A percentile compares a stretch with the other conserved stretches of the same genome.
Conservation (phyloP, 2,888 invertebrate genomes). For the Dorcus parallelipipedus region DNA sequence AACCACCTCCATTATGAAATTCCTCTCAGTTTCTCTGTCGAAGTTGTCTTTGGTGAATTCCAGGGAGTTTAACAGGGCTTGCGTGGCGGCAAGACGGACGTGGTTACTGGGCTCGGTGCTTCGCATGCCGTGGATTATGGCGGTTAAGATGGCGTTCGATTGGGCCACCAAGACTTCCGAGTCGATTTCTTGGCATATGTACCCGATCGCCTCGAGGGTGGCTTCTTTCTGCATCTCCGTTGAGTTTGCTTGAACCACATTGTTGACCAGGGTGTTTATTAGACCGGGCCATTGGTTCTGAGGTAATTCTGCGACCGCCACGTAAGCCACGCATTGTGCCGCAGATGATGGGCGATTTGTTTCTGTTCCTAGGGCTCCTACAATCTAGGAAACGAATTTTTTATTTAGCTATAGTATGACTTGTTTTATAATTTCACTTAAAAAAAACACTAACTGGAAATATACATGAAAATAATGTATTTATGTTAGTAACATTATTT, state of each 20-base stretch:
- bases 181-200: constrained; percentile 97
- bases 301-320: constrained; percentile 94
- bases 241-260: constrained; percentile 82
- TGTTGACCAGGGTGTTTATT: constrained; percentile 81
- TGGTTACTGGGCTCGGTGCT: constrained; percentile 89
- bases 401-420: neutral
- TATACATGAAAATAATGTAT: too few relatives aligned
- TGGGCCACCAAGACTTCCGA: constrained; percentile 88
- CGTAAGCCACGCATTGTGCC: constrained; percentile 98
- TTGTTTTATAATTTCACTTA: too few relatives aligned
- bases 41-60: constrained; percentile 99
- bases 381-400: constrained; percentile 62
- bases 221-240: constrained; percentile 96
- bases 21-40: constrained; percentile 93
- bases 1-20: constrained; percentile 98
- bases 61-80: constrained; percentile 92
- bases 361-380: constrained; percentile 94
- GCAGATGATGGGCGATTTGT: constrained; percentile 93
- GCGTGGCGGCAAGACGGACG: constrained; percentile 94
- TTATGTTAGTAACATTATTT: too few relatives aligned
- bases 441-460: too few relatives aligned
- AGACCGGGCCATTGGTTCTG: constrained; percentile 90
- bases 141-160: constrained; percentile 95
- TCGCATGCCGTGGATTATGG: constrained; percentile 98
- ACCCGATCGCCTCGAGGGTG: constrained; percentile 96